Evolutionary conservation across 53 echinoderm and acorn worm species (phyloP), one percentile per base, ranked within the genome.

Genomic region (Temnopleurus reevesii): DNA sequence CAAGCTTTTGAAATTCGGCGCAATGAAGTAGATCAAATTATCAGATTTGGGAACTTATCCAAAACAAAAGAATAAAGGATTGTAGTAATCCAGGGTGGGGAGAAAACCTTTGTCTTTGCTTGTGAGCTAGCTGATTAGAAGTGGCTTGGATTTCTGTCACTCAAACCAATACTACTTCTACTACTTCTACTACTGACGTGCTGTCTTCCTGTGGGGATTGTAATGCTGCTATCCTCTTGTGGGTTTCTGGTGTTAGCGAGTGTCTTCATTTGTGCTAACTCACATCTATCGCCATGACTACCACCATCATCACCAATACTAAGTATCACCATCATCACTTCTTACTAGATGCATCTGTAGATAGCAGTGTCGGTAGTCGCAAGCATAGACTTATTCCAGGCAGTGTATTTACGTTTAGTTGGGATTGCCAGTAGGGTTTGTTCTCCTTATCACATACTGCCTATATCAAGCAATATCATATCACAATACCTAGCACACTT

Each of bases 291-390:
- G 33, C 63, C 61, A 61, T 13, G 36, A 41, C 71, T 21, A 71
- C 41, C 71, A 71, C 23, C 41, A 41, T 23, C 10, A 38, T 41
- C 71, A 71, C 41, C 38, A 41, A 38, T 7, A 18, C 21, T 56
- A 15, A 56, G n/a, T 41, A n/a, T 21, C 38, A 21, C 41, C 71
- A 38, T 71, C 71, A 71, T 71, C 19, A 41, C 71, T 71, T 26
- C 26, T 23, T 38, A 71, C 71, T 41, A 38, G 71, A 43, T n/a
- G 71, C 71, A 71, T 71, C 71, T 71, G 38, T 71, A 71, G 41
- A 71, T 71, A 38, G 71, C 23, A 23, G 71, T 71, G 71, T 71
- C 21, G 63, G n/a, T n/a, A n/a, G n/a, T n/a, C n/a, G n/a, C n/a
- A n/a, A n/a, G n/a, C n/a, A n/a, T n/a, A n/a, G n/a, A n/a, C n/a